phyloP scores from a whole-genome alignment of 2,113 vertebrate species.

The Piprites chloris region DNA sequence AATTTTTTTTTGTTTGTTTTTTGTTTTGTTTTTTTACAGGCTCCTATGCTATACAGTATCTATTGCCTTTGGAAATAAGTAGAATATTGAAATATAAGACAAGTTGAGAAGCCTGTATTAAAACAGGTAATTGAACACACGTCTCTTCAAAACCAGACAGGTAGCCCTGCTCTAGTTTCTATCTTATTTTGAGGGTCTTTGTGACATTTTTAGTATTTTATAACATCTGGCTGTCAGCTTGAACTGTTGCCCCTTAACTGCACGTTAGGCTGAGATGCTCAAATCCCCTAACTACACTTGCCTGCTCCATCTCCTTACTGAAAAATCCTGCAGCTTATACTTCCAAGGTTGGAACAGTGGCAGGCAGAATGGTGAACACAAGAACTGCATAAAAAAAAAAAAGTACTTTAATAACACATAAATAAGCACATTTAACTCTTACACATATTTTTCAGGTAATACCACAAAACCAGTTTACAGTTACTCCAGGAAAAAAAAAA shows the following conservation, averaged over 20 bases:
- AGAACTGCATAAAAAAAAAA: background rate
- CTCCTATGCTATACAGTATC: background rate
- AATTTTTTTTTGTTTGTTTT: background rate
- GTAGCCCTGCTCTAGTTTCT: background rate
- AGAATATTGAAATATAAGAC: background rate
- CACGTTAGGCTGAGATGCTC: background rate
- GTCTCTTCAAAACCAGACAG: background rate
- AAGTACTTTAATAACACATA: background rate
- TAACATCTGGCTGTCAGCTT: background rate
- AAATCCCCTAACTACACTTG: fast-evolving
- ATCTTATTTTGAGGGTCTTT: background rate
- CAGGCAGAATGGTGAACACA: background rate
- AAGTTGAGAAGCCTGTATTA: background rate
- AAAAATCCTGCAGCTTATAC: background rate
- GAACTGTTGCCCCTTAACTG: background rate
- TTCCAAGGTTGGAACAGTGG: background rate
- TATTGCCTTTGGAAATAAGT: background rate
- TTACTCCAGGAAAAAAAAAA: background rate
- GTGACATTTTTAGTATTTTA: background rate
- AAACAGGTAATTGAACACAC: background rate
- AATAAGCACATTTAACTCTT: conserved; percentile 3
- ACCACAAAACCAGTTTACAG: background rate
- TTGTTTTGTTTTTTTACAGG: background rate
- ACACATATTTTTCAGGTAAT: background rate
- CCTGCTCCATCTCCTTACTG: fast-evolving